Percentiles rank a stretch among this genome's conserved stretches.
These are phyloP conservation scores for Mastacembelus armatus DNA, from an alignment of 2,797 vertebrate genomes.

Conservation along the genomic window DNA sequence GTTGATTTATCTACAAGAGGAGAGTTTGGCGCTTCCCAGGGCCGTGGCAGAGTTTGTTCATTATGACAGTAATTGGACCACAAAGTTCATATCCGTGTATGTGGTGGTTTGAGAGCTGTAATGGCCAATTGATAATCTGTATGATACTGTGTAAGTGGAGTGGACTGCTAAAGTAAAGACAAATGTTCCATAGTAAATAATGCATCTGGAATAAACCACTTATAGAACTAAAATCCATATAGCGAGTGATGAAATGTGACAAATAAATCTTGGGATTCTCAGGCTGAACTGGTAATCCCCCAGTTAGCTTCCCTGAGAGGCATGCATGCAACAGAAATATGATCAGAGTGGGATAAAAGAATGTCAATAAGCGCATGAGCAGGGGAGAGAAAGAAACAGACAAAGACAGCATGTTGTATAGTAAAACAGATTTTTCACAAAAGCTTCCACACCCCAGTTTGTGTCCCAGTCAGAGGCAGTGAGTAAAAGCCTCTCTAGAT, in stretches of 20 bases:
- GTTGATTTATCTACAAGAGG: constrained; percentile 56
- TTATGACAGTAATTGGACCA: constrained; percentile 65
- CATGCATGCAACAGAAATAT: constrained; percentile 32
- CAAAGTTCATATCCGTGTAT: constrained; percentile 50
- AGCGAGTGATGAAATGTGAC: constrained; percentile 43
- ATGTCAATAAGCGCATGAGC: constrained; percentile 11
- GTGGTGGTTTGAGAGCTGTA: constrained; percentile 61
- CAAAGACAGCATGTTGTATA: background rate
- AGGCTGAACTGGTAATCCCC: constrained; percentile 41
- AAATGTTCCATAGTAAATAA: constrained; percentile 52
- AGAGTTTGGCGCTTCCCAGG: constrained; percentile 52
- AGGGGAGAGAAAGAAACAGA: background rate
- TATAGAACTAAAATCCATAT: constrained; percentile 37
- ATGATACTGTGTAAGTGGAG: constrained; percentile 45
- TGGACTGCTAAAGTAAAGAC: constrained; percentile 47
- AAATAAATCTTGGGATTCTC: constrained; percentile 31
- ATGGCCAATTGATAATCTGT: constrained; percentile 52
- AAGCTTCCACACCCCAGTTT: constrained; percentile 18
- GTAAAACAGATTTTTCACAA: constrained; percentile 8
- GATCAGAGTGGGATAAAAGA: constrained; percentile 17
- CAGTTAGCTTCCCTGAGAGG: constrained; percentile 27
- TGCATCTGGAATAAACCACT: constrained; percentile 51
- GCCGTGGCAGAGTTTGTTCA: constrained; percentile 47
- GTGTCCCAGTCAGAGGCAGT: constrained; percentile 13
- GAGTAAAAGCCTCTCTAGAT: constrained; percentile 14